Evolutionary conservation across 2,113 vertebrate genomes (phyloP).

Genomic region (Potamarius usumacintae): DNA sequence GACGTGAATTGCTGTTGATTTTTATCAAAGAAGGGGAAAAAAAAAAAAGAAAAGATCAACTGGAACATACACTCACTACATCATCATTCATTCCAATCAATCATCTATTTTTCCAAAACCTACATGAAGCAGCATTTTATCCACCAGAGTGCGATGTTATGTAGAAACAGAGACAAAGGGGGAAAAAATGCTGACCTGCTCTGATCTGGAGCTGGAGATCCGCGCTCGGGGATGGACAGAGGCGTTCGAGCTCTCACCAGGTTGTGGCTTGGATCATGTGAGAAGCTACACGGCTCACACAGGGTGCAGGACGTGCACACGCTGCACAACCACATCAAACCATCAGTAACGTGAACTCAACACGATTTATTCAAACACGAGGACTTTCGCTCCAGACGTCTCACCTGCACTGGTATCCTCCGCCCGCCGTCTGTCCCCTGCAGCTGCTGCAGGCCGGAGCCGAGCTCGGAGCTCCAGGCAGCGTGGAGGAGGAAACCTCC

Average conservation of each 20-base stretch:
- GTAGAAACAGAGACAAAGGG: neutral
- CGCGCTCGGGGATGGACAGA: constrained; percentile 76
- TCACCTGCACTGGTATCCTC: constrained; percentile 96
- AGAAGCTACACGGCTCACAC: constrained; percentile 86
- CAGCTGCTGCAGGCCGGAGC: constrained; percentile 86
- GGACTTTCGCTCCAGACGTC: neutral
- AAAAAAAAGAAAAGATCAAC: neutral
- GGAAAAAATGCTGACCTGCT: constrained; percentile 65
- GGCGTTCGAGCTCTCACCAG: constrained; percentile 88
- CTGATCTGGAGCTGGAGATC: constrained; percentile 74
- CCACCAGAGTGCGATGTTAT: neutral
- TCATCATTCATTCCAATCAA: neutral
- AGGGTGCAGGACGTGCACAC: constrained; percentile 88
- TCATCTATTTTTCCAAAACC: neutral
- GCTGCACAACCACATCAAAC: constrained; percentile 63
- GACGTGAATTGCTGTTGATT: neutral
- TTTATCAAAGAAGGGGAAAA: neutral
- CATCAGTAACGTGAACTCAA: neutral
- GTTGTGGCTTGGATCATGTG: constrained; percentile 86
- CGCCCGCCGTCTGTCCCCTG: constrained; percentile 80
- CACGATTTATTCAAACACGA: neutral
- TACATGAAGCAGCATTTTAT: neutral
- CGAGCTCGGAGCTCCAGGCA: constrained; percentile 74
- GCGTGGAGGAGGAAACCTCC: constrained; percentile 64
- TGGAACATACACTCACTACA: no score